Conservation (phyloP, 2,113 vertebrate species). For the Rallus limicola region DNA sequence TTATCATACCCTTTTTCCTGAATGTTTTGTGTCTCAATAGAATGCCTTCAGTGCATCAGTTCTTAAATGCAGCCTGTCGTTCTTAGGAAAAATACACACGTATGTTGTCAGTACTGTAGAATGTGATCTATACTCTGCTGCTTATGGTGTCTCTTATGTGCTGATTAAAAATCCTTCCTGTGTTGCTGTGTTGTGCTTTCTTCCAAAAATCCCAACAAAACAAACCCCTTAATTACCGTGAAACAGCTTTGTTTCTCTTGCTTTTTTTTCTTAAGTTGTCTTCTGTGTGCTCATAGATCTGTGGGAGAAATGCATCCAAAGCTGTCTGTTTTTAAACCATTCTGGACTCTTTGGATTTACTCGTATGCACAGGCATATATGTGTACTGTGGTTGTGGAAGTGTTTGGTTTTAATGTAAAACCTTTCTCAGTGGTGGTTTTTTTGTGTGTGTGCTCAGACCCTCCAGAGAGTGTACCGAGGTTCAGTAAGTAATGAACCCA, state of each 20-base stretch:
- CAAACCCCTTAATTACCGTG: neutral
- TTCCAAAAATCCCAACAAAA: neutral
- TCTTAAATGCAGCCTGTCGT: neutral
- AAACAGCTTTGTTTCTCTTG: neutral
- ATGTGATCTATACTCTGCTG: neutral
- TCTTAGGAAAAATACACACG: neutral
- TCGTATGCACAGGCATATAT: neutral
- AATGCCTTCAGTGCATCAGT: neutral
- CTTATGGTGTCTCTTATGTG: neutral
- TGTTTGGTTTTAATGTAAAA: neutral
- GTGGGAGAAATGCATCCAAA: neutral
- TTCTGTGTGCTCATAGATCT: neutral
- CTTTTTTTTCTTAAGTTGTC: neutral
- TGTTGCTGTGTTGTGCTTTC: neutral
- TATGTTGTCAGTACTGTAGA: neutral
- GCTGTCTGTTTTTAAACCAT: neutral
- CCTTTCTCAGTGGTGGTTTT: neutral
- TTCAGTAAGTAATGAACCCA: neutral
- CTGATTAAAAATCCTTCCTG: neutral
- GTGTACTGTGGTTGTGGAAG: neutral
- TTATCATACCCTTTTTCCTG: neutral
- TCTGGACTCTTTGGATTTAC: neutral
- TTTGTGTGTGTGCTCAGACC: neutral
- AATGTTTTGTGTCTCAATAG: neutral
- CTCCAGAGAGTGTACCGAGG: accelerated